Base-by-base conservation (phyloP, 64 coral and sea anemone species). In the Actinia tenebrosa region DNA sequence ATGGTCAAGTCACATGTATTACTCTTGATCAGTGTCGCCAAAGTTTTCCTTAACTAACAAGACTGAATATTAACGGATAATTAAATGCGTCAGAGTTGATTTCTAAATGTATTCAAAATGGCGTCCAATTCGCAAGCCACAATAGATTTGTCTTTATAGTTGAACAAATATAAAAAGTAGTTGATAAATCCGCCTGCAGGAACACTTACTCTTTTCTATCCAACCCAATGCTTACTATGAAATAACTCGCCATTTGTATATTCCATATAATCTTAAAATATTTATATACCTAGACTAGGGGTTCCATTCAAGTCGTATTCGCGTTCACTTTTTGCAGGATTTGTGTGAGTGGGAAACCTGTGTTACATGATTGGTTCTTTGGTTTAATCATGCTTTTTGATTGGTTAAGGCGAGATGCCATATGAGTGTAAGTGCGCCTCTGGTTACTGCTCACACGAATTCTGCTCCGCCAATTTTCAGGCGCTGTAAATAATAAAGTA, bases 181-280 rank as follows among this genome's bases (percentile, higher is more conserved):
- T 1, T 50, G 2, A 3, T 3, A 50, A 50, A 5, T 69, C 7
- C 64, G n/a, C 16, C n/a, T 75, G 11, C 25, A 26, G 16, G 10
- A 75, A 14, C 13, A 14, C 69, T 75, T 75, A 30, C 69, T 30
- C 69, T 16, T 75, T 75, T 75, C 2, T 75, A 75, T 13, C 11
- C 69, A 43, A 37, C 11, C 69, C 69, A 66, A n/a, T n/a, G 19
- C 19, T 66, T 23, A 20, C 25, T 42, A 75, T 4, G 13, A 42
- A 75, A 7, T 42, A n/a, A n/a, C n/a, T 30, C 69, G 69, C 69
- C 69, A 30, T 75, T 75, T 75, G 69, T 75, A 75, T 42, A 75
- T 75, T 75, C 69, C n/a, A 10, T 75, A 75, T 75, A 75, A 75
- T 75, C 69, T 75, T 75, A 11, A 30, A 15, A 75, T 75, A 75